Evolutionary conservation across 23 tunicate genomes (phyloP), one percentile per base, ranked within the genome.

Genomic region (Pegea sp.): DNA sequence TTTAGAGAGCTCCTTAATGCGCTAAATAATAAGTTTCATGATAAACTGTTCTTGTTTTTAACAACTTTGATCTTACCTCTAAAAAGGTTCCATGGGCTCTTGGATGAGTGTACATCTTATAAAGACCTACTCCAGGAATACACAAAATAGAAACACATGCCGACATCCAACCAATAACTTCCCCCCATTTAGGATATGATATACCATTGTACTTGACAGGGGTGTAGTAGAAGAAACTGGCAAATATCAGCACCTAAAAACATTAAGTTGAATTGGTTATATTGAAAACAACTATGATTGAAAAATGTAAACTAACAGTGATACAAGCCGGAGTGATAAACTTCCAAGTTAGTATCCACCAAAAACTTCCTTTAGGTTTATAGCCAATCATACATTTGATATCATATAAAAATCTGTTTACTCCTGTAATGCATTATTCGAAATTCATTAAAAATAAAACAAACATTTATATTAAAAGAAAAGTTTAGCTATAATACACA

Each of bases 81-180:
- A 38, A 38, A 38, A 38, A 38, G 46, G 11, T 38, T 38, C 86
- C 86, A 53, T 59, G 56, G 19, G 86, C 86, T 66, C 86, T 52
- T 18, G 72, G 73, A 27, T 75, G 86, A 3, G 43, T 50, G 21
- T 24, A 7, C 7, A 75, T 18, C 49, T 75, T 73, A 49, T 66
- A 75, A 22, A 66, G 31, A 18, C 73, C 86, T 34, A 29, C 22
- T 20, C 53, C 63, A 3, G 86, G 86, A 22, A 75, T 75, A 7
- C 54, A 19, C 33, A 75, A 3, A 60, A 75, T 75, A 46, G 86
- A 75, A 44, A 54, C 24, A 28, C 60, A 24, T 3, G 73, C 62
- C 1, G 86, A 44, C 62, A 75, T 13, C 86, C 86, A 75, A 30
- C 86, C 86, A 33, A 75, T 7, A 1, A 34, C 86, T 25, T 75